A percentile compares a stretch with the other conserved stretches of the same genome.
Evolutionary conservation across 2,113 vertebrate genomes (phyloP).

Genomic region (Corydoras maculifer): DNA sequence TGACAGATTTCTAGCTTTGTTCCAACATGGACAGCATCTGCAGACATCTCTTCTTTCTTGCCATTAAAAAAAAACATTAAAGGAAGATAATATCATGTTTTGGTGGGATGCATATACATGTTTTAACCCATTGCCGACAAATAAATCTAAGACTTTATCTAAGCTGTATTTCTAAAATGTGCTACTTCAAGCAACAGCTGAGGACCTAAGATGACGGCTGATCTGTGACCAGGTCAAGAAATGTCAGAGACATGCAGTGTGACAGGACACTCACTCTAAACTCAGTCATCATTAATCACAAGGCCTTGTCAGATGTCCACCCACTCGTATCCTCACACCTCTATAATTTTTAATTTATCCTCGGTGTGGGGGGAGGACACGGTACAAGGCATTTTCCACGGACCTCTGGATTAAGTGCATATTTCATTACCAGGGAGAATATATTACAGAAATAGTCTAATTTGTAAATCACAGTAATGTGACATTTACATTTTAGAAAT

Average conservation of each 20-base stretch:
- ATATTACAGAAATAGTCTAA: no score
- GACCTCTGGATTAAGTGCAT: constrained; percentile 2
- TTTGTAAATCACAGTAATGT: no score
- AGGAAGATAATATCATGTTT: constrained; percentile 45
- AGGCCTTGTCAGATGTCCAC: constrained; percentile 60
- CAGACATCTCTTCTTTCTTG: constrained; percentile 57
- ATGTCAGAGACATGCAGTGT: constrained; percentile 42
- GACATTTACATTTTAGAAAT: no score
- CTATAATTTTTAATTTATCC: constrained; percentile 22
- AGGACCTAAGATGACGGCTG: constrained; percentile 51
- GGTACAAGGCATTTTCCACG: background rate
- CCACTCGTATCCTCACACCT: constrained; percentile 44
- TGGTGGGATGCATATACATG: background rate
- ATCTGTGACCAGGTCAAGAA: constrained; percentile 61
- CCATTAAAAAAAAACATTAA: constrained; percentile 51
- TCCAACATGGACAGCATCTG: constrained; percentile 54
- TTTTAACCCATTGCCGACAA: background rate
- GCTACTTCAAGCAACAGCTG: constrained; percentile 1
- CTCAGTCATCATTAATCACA: constrained; percentile 73
- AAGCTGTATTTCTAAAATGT: no score
- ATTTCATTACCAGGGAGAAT: no score
- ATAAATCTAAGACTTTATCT: background rate
- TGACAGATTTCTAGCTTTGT: constrained; percentile 53
- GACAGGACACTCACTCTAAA: constrained; percentile 60
- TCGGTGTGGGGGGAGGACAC: constrained; percentile 2